These are phyloP conservation scores for Chrysotoxum bicinctum DNA, from an alignment of 2,888 invertebrate species.

Conservation along the genomic window DNA sequence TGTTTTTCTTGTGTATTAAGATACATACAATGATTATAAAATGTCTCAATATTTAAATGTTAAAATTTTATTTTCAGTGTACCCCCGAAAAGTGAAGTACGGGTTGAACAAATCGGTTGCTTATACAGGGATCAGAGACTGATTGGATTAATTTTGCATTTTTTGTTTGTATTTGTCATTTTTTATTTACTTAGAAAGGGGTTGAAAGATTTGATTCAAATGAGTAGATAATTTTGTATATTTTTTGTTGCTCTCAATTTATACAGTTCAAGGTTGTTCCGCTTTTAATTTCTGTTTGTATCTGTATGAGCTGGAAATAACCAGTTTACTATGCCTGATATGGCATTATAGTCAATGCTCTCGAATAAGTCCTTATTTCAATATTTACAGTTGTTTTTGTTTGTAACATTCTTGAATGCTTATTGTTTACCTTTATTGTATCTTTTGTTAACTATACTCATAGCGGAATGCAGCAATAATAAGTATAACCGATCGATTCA, in stretches of 20 bases:
- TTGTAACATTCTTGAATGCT: slow-evolving; percentile 10
- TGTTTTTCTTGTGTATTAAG: too few species aligned
- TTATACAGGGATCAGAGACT: background rate
- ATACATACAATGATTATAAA: background rate
- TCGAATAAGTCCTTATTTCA: slow-evolving; percentile 25
- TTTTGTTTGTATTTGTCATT: background rate
- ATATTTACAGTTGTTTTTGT: background rate
- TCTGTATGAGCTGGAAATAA: slow-evolving; percentile 46
- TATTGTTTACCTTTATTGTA: slow-evolving; percentile 12
- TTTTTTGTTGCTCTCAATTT: background rate
- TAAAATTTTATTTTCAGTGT: background rate
- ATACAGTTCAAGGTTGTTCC: slow-evolving; percentile 48
- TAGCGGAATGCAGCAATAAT: slow-evolving; percentile 11
- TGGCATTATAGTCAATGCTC: slow-evolving; percentile 21
- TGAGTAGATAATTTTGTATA: slow-evolving; percentile 16
- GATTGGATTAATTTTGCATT: slow-evolving; percentile 11
- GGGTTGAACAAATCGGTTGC: slow-evolving; percentile 2
- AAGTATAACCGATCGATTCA: background rate
- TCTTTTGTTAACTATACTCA: slow-evolving; percentile 3
- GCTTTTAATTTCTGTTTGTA: slow-evolving; percentile 5
- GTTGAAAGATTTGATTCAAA: slow-evolving; percentile 16
- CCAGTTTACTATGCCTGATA: slow-evolving; percentile 29
- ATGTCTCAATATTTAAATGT: background rate
- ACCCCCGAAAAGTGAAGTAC: background rate
- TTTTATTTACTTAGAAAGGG: background rate